Evolutionary conservation across 2,113 vertebrate genomes (phyloP), one percentile per base, ranked within the genome.

Genomic region (Ranitomeya imitator): DNA sequence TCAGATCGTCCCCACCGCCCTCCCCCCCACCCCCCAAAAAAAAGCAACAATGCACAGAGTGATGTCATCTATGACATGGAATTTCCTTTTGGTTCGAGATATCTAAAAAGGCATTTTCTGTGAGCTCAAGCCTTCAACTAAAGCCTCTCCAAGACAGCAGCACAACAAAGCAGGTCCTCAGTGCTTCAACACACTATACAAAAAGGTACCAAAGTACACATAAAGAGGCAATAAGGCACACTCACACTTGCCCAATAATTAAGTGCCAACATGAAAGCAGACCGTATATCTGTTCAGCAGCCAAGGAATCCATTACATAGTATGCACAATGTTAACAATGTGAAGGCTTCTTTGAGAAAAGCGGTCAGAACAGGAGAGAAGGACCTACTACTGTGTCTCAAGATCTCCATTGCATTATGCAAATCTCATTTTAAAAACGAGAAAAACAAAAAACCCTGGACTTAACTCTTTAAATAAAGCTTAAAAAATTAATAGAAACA

Each of bases 211-310:
- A 85, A 73, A 57, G 51, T 85, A 85, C 67, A 85, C 31, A 45
- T 84, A 84, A 85, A 59, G 67, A 76, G 67, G 83, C 83, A 85
- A 76, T 85, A 85, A 85, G 83, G 83, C 83, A 85, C 82, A 71
- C 83, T 85, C 83, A 85, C 83, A 85, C 54, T 74, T 74, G 83
- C 69, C 81, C 52, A 85, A 85, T 85, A 52, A 57, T 14, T 18
- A 54, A 55, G 55, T 59, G 83, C 26, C 73, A 37, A 76, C 69
- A 45, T 85, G 23, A 74, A 26, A 74, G 83, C 83, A n/a, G 67
- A 85, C 83, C 59, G 83, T 74, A 60, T 74, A 85, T 54, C 19
- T 73, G 52, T 73, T 59, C 83, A 73, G 52, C 83, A 74, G 83
- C 69, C 69, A 76, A 85, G 83, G 83, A 76, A 57, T 74, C 69